Base-by-base conservation (phyloP, 1,140 invertebrate genomes). In the Drosophila repleta region DNA sequence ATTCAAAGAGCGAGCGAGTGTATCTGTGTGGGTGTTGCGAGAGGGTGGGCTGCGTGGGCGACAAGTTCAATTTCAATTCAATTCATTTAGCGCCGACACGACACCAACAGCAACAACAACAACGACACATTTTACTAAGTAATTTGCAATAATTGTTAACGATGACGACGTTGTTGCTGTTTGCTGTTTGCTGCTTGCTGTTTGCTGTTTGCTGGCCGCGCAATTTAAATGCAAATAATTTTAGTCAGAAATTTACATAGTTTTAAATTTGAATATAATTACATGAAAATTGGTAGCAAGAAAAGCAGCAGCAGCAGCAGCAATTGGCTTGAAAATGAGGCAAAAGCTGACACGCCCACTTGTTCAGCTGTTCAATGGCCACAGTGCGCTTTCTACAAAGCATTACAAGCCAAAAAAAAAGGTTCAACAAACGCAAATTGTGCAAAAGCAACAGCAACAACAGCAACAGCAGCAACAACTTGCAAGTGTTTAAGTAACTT, bases 361-460 rank as follows among this genome's bases (percentile, higher is more conserved):
- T 64, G 48, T 37, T 58, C 56, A 58, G 26, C 43, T 63, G 67
- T 18, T 53, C 68, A 65, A 46, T 68, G 65, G 68, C 64, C 78
- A 41, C 65, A 65, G 67, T 78, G 63, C 66, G 83, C 83, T 88
- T 88, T 88, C 83, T 83, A 82, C 72, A 68, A 75, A 24, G 64
- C 66, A 76, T 78, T 73, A 60, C 67, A 74, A 74, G 66, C 65
- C 61, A 76, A 65, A 61, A 55, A 68, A 78, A 83, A 68, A 74
- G 66, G 83, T 88, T 88, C 83, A 88, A 88, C 83, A 88, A 88
- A 88, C 83, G 83, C 79, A 88, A 83, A 88, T 88, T 85, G 81
- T 83, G 75, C 64, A 85, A 83, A 84, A 55, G 21, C 51, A 81
- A 24, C 49, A 76, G 45, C 51, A 58, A 35, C 13, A 35, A 17